Evolutionary conservation across 2,113 vertebrate species (phyloP).

Genomic region (Nibea coibor): DNA sequence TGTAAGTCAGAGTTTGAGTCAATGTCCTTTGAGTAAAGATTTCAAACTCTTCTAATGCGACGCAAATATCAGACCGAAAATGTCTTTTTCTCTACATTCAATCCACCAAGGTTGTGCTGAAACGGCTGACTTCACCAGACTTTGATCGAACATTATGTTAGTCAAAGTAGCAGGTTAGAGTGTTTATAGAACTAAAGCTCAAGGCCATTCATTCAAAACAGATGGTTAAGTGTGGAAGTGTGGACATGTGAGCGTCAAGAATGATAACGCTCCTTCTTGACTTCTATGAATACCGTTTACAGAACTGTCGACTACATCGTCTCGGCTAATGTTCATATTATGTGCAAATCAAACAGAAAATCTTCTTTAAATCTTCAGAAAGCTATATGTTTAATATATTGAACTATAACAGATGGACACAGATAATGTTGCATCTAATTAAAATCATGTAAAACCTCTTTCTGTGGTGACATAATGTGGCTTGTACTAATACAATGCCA

Average conservation of each 20-base stretch:
- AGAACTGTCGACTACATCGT: not conserved
- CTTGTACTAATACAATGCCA: not conserved
- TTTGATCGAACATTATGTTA: not conserved
- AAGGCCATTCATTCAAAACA: slow-evolving; percentile 53
- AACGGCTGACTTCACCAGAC: slow-evolving; percentile 1
- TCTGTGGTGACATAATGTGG: too few relatives aligned
- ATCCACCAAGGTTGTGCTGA: not conserved
- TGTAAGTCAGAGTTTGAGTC: not conserved
- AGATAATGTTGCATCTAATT: not conserved
- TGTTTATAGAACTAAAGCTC: slow-evolving; percentile 6
- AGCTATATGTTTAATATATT: not conserved
- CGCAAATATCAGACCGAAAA: not conserved
- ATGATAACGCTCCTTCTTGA: not conserved
- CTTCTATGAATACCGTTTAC: not conserved
- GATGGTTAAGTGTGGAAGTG: slow-evolving; percentile 20
- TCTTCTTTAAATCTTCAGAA: not conserved
- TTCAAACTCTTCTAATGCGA: not conserved
- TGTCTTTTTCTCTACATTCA: not conserved
- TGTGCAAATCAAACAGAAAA: not conserved
- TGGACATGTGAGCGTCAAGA: not conserved
- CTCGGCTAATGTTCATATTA: not conserved
- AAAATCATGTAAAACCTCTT: too few relatives aligned
- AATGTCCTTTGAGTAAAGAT: not conserved
- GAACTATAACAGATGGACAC: not conserved
- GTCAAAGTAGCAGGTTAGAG: slow-evolving; percentile 52